Conservation (phyloP, 2,113 vertebrate species). For the Paralichthys olivaceus region DNA sequence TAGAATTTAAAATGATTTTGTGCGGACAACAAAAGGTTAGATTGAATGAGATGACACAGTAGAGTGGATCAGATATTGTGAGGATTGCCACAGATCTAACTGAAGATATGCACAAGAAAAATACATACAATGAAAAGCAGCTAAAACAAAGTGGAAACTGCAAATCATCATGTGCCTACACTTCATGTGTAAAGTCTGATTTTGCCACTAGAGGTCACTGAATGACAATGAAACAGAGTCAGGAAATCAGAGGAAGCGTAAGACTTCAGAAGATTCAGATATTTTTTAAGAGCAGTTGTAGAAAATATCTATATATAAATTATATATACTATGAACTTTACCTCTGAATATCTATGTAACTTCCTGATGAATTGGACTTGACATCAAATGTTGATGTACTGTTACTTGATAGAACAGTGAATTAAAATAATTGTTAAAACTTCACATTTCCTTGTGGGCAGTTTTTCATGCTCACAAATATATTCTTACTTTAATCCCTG, state of each 20-base stretch:
- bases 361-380: not conserved
- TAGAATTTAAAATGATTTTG: too few species aligned
- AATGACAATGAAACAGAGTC: not conserved
- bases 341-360: not conserved
- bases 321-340: not conserved
- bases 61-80: not conserved
- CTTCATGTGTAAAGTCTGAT: conserved; percentile 2
- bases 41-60: not conserved
- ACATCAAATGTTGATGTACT: too few species aligned
- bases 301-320: not conserved
- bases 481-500: too few species aligned
- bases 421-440: too few species aligned
- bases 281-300: not conserved
- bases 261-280: not conserved
- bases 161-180: not conserved
- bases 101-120: too few species aligned
- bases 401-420: too few species aligned
- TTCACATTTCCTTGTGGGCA: too few species aligned
- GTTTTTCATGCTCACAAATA: too few species aligned
- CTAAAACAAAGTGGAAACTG: not conserved
- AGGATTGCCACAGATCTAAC: not conserved
- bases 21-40: too few species aligned
- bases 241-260: not conserved
- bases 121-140: not conserved
- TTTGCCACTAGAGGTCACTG: conserved; percentile 62